phyloP scores from a whole-genome alignment of 2,888 invertebrate genomes.

The Troides oblongomaculatus region DNA sequence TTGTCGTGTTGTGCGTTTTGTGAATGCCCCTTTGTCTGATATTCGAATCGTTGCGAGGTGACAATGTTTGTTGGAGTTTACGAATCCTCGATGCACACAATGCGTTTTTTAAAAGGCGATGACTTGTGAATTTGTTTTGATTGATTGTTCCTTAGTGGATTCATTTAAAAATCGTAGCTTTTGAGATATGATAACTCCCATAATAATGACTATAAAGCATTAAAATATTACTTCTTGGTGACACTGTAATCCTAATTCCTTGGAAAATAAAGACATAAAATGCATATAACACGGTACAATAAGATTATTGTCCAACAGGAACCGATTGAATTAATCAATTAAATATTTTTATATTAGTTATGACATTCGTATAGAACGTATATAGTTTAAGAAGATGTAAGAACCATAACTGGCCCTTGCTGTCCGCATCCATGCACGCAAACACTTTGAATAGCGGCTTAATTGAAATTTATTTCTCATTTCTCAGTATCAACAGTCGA shows the following conservation, averaged over 20 bases:
- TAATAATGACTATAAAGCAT: neutral
- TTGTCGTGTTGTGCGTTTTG: slow-evolving; percentile 63
- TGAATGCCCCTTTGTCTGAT: slow-evolving; percentile 67
- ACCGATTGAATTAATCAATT: neutral
- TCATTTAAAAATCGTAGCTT: slow-evolving; percentile 31
- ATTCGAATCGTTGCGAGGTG: slow-evolving; percentile 70
- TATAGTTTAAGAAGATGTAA: slow-evolving; percentile 62
- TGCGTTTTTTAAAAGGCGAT: slow-evolving; percentile 73
- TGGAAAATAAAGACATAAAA: too few relatives aligned
- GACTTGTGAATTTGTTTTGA: slow-evolving; percentile 80
- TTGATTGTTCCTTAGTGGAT: slow-evolving; percentile 62
- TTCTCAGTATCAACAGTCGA: slow-evolving; percentile 80
- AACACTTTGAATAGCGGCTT: slow-evolving; percentile 69
- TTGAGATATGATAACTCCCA: neutral
- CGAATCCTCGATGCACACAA: slow-evolving; percentile 68
- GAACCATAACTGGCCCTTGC: slow-evolving; percentile 60
- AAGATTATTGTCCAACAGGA: neutral
- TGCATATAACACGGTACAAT: neutral
- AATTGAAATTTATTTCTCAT: slow-evolving; percentile 80
- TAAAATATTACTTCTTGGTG: neutral
- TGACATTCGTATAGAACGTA: slow-evolving; percentile 7
- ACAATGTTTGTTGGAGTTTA: slow-evolving; percentile 76
- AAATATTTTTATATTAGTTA: neutral
- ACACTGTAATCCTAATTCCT: too few relatives aligned
- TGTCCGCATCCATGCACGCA: slow-evolving; percentile 50